Percentiles rank a stretch among this genome's conserved stretches.
These are phyloP conservation scores for Caradrina clavipalpis DNA, from an alignment of 2,888 invertebrate genomes.

Conservation along the genomic window DNA sequence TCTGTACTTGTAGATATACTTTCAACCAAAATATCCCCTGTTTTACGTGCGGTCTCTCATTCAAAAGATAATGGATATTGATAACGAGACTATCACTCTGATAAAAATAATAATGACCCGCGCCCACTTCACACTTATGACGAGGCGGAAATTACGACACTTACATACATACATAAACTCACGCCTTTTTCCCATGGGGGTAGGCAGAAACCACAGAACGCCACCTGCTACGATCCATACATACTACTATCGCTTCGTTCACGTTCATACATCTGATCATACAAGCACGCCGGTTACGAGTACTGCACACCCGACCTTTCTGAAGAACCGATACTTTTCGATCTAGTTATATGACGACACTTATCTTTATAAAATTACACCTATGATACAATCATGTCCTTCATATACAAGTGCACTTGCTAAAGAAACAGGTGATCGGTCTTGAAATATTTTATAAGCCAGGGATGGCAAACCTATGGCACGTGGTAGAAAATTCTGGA, in stretches of 20 bases:
- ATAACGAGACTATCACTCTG: not conserved
- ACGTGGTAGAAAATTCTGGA: not conserved
- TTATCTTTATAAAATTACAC: not conserved
- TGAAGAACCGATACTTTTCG: no score
- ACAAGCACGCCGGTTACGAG: no score
- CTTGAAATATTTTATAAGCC: not conserved
- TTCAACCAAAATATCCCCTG: no score
- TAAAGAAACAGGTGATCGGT: not conserved
- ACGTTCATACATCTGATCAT: no score
- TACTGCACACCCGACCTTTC: no score
- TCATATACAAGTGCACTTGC: not conserved
- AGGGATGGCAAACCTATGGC: not conserved
- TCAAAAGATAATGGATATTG: not conserved
- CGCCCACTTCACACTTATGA: not conserved
- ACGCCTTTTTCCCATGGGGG: no score
- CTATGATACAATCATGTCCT: not conserved
- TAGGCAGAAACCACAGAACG: no score
- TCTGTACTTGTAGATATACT: no score
- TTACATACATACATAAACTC: no score
- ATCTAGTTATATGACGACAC: not conserved
- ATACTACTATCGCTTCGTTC: no score
- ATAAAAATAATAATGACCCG: constrained; percentile 26
- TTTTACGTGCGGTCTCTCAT: not conserved
- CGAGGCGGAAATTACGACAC: not conserved
- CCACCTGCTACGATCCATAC: no score